Evolutionary conservation across 2,797 vertebrate species (phyloP), one percentile per base, ranked within the genome.

Genomic region (Bradypodion pumilum): DNA sequence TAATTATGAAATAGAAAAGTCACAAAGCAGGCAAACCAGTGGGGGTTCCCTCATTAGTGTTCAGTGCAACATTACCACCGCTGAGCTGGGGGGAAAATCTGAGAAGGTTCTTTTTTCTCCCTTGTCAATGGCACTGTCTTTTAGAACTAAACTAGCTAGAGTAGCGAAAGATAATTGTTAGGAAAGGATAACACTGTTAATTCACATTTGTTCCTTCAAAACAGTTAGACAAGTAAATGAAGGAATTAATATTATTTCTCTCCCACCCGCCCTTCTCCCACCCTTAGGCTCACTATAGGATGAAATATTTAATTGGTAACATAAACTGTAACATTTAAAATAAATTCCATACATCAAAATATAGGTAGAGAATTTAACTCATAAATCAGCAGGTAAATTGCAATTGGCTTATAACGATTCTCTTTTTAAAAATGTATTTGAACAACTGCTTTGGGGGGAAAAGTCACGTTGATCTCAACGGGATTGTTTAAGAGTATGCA

Each of bases 1-100:
- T 96, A 96, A 97, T 96, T 96, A 96, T 96, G 95, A 97, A 96
- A 96, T 94, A 97, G 96, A 96, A 96, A 96, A 96, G 96, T 97
- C 96, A 96, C 96, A 97, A 96, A 96, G 95, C 96, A 97, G 95
- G 95, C 94, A 95, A 94, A 95, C 65, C 96, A 95, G 96, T 94
- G 95, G 96, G 96, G 96, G 95, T 95, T 90, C 95, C 95, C 96
- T 97, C 96, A 97, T 97, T 97, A 97, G 96, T 83, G 96, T 95
- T 96, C 95, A 95, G 94, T 94, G 95, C 95, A 95, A 96, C 96
- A 94, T 94, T 96, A 94, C 96, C 95, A 96, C 96, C 94, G 95
- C 96, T 96, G 96, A 96, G 96, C 95, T 96, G 95, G 95, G 96
- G 85, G 96, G 96, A 95, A 96, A 96, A 96, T 94, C 95, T 90